Conservation (phyloP, 2,888 invertebrate species). For the Ennomos erosarius region DNA sequence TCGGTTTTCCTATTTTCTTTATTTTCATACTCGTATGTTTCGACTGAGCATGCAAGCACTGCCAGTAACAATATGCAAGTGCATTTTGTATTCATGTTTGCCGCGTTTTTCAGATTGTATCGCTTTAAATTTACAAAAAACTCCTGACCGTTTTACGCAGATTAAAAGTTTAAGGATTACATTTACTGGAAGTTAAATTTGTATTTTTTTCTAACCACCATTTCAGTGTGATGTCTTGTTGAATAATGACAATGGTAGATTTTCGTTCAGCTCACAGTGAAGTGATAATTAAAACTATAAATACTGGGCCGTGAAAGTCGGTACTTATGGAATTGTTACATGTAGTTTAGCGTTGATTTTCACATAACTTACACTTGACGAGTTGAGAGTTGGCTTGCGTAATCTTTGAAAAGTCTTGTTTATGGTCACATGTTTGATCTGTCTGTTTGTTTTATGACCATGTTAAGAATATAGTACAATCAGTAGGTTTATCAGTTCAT, state of each 20-base stretch:
- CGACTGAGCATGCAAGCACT: conserved; percentile 36
- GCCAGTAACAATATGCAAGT: conserved; percentile 33
- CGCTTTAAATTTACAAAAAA: not conserved
- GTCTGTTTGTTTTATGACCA: too few species aligned
- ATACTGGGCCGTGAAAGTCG: conserved; percentile 51
- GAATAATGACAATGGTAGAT: conserved; percentile 30
- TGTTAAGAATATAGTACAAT: too few species aligned
- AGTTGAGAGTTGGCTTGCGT: conserved; percentile 45
- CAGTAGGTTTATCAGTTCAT: too few species aligned
- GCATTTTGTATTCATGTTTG: conserved; percentile 29
- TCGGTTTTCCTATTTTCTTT: conserved; percentile 45
- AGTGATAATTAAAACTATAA: conserved; percentile 50
- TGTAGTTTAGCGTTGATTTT: conserved; percentile 44
- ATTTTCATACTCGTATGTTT: conserved; percentile 37
- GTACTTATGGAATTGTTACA: conserved; percentile 38
- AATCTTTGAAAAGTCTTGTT: conserved; percentile 38
- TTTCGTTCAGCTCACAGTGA: conserved; percentile 19
- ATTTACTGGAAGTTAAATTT: conserved; percentile 5
- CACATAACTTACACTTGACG: conserved; percentile 36
- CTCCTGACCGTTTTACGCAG: not conserved
- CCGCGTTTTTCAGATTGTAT: conserved; percentile 5
- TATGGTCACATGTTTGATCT: not conserved
- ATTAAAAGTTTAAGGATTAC: conserved; percentile 1
- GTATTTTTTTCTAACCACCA: conserved; percentile 29
- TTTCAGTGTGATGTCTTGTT: conserved; percentile 25